Evolutionary conservation across 2,888 invertebrate species (phyloP).

Genomic region (Machimus atricapillus): DNA sequence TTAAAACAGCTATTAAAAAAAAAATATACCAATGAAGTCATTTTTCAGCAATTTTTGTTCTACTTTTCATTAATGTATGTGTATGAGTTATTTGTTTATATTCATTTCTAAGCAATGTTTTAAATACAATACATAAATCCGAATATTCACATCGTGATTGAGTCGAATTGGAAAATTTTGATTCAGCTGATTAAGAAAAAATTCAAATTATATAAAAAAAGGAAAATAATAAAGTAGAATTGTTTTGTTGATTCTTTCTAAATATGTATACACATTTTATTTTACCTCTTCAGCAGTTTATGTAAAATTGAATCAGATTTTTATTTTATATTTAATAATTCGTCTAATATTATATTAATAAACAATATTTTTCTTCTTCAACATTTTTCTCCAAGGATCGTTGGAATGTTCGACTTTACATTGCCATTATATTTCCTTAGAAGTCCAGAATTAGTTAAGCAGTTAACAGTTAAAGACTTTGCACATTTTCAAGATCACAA

Average conservation of each 20-base stretch:
- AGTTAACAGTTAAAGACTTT: slow-evolving; percentile 67
- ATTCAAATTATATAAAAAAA: background rate
- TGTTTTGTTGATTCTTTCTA: background rate
- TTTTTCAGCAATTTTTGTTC: too few species aligned
- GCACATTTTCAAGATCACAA: slow-evolving; percentile 64
- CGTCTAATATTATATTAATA: background rate
- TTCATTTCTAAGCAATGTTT: too few species aligned
- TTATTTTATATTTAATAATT: background rate
- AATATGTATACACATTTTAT: background rate
- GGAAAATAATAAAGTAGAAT: background rate
- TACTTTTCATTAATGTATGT: background rate
- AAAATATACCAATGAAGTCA: too few species aligned
- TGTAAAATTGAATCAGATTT: background rate
- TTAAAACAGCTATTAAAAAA: too few species aligned
- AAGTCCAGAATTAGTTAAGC: slow-evolving; percentile 66
- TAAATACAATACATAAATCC: too few species aligned
- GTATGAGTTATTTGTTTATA: too few species aligned
- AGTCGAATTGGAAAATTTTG: too few species aligned
- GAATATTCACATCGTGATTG: too few species aligned
- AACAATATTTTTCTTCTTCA: background rate
- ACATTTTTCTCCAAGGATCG: slow-evolving; percentile 57
- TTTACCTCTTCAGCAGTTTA: background rate
- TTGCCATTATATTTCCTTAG: slow-evolving; percentile 62
- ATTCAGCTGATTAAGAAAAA: background rate
- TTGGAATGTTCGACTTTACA: slow-evolving; percentile 63